Conservation (phyloP, 2,113 vertebrate species). For the Tachysurus fulvidraco region DNA sequence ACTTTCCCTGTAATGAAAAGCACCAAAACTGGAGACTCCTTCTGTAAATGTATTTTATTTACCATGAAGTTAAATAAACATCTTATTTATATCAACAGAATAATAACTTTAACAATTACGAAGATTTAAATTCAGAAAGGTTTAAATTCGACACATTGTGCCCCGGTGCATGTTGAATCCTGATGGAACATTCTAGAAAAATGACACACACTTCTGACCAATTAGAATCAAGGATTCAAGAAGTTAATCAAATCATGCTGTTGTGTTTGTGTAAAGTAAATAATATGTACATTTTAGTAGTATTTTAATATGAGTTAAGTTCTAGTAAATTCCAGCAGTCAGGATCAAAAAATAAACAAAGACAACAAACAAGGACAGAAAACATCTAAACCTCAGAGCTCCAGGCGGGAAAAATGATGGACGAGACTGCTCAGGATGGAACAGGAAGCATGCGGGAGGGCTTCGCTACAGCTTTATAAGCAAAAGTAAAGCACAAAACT, state of each 20-base stretch:
- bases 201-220: not conserved
- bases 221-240: not conserved
- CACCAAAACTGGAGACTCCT: not conserved
- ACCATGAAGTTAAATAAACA: not conserved
- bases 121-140: no score
- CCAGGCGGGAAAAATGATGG: not conserved
- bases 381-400: not conserved
- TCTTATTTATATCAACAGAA: no score
- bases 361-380: not conserved
- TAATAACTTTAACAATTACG: no score
- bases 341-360: not conserved
- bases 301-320: not conserved
- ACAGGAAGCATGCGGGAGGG: not conserved
- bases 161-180: not conserved
- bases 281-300: not conserved
- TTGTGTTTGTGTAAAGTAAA: not conserved
- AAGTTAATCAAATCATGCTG: not conserved
- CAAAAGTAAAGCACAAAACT: conserved; percentile 2
- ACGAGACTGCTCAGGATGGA: not conserved
- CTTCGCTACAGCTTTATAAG: not conserved
- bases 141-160: no score
- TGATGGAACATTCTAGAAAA: not conserved
- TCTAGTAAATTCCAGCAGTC: not conserved
- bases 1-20: not conserved
- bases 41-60: not conserved